Evolutionary conservation across 1,140 invertebrate genomes (phyloP), one percentile per base, ranked within the genome.

Genomic region (Apis laboriosa): DNA sequence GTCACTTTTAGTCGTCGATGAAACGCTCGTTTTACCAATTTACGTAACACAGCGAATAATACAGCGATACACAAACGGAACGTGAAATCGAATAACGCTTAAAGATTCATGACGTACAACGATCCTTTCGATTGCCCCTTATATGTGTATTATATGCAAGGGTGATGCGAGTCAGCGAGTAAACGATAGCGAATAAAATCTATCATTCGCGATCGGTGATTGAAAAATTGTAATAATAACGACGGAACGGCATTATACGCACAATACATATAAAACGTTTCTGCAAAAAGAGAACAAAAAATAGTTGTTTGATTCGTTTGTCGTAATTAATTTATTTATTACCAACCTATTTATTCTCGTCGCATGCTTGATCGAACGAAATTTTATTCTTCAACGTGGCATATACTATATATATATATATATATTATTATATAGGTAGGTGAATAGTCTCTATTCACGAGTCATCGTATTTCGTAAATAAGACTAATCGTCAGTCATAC

Each of bases 61-160:
- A 17, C 67, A 13, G 24, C 17, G 12, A 7, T 11, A 19, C 11
- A 70, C n/a, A 8, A 55, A 43, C 43, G 15, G 19, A 72, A 63
- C 28, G 67, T 70, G 17, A 73, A 80, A 74, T 24, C 15, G 21
- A n/a, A 73, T 55, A 28, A 55, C 17, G 56, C 13, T 70, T 53
- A 17, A 9, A 43, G 80, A 81, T 81, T 61, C 80, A 81, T 55
- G 64, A 66, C 56, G 24, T 34, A 53, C 73, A 81, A 75, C 80
- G 72, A 81, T 81, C 80, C 80, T 77, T 28, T 34, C 43, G 56
- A 67, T 67, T 81, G 80, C 74, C 80, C 80, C 53, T 75, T 53
- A 43, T 67, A 56, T 34, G 34, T 43, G 34, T 43, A 43, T 43
- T 43, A 43, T 43, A 43, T 43, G 34, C 34, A 43, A 43, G 34